phyloP scores from a whole-genome alignment of 2,797 vertebrate species.

The Lepus townsendii region DNA sequence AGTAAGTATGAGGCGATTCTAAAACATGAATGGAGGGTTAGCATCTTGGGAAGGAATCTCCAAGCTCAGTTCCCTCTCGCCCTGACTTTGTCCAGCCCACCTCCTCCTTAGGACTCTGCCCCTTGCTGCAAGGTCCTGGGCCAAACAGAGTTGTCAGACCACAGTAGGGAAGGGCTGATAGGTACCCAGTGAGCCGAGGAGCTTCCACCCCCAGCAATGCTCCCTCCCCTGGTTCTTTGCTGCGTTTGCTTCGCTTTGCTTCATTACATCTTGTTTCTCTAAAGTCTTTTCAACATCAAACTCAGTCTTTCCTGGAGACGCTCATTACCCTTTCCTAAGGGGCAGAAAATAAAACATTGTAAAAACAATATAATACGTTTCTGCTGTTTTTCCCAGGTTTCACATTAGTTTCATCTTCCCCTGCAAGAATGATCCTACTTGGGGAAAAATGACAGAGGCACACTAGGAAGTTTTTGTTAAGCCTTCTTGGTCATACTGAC shows the following conservation, averaged over 20 bases:
- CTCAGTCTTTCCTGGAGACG: background rate
- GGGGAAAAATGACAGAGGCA: background rate
- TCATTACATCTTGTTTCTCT: background rate
- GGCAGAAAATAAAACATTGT: background rate
- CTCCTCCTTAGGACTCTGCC: too few species aligned
- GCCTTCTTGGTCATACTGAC: background rate
- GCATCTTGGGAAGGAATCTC: background rate
- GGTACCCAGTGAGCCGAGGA: background rate
- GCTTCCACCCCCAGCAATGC: too few species aligned
- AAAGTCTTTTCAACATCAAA: background rate
- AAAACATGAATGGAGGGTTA: background rate
- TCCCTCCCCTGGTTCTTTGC: background rate
- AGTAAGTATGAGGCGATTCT: background rate
- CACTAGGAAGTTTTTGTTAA: background rate
- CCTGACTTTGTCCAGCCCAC: rapidly evolving
- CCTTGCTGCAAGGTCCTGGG: background rate
- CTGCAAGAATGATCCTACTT: background rate
- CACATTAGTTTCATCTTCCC: background rate
- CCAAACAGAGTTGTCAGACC: rapidly evolving
- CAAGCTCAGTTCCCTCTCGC: too few species aligned
- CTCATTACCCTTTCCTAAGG: background rate
- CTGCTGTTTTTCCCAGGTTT: background rate
- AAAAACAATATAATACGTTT: background rate
- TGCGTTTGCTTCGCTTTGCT: background rate
- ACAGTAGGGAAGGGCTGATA: too few species aligned